phyloP scores from a whole-genome alignment of 2,113 vertebrate genomes.

The Lophura nycthemera region DNA sequence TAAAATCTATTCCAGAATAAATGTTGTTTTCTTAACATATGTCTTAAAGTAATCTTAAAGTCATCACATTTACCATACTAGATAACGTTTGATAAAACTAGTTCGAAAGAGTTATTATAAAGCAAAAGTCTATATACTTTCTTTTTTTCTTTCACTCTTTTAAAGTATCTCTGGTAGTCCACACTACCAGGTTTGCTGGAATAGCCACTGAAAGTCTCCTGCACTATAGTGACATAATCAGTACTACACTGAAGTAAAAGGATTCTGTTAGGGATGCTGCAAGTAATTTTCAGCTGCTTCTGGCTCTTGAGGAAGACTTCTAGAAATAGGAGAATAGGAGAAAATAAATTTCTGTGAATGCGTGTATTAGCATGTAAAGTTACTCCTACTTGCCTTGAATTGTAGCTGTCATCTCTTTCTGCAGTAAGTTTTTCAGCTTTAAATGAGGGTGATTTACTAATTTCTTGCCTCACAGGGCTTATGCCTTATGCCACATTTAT shows the following conservation, averaged over 20 bases:
- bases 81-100: background rate
- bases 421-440: background rate
- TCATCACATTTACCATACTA: background rate
- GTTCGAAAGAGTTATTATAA: background rate
- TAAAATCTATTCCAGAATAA: background rate
- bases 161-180: background rate
- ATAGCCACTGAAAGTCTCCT: background rate
- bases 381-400: background rate
- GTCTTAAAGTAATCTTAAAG: background rate
- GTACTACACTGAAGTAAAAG: background rate
- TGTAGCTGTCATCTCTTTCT: background rate
- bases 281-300: background rate
- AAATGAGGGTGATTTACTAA: background rate
- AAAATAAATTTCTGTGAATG: background rate
- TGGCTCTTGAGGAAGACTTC: background rate
- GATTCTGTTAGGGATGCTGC: background rate
- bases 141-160: background rate
- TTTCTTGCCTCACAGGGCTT: background rate
- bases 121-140: background rate
- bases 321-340: background rate
- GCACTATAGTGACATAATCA: background rate
- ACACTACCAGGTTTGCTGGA: background rate
- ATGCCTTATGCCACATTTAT: background rate
- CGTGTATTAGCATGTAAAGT: background rate
- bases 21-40: background rate